Evolutionary conservation across 2,888 invertebrate genomes (phyloP).

Genomic region (Eupithecia pulchellata): DNA sequence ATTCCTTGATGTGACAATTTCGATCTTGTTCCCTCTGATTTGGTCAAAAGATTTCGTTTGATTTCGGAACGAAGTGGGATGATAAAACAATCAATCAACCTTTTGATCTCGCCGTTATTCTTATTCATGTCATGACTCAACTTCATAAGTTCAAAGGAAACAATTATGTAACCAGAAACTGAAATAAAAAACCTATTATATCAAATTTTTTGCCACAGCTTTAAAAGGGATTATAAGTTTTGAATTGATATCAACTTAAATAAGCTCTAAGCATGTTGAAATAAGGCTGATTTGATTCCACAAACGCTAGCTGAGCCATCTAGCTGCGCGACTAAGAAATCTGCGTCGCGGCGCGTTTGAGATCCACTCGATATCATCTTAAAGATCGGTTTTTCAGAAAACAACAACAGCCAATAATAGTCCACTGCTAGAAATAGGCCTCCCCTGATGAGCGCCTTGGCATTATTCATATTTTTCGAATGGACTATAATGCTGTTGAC

Average conservation of each 20-base stretch:
- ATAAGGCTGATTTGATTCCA: too few species aligned
- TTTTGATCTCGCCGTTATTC: not conserved
- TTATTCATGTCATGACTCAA: not conserved
- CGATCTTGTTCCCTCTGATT: not conserved
- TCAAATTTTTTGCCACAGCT: too few species aligned
- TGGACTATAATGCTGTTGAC: too few species aligned
- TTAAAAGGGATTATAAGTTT: not conserved
- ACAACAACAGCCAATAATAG: too few species aligned
- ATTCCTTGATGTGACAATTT: not conserved
- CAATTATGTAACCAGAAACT: not conserved
- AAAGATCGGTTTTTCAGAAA: not conserved
- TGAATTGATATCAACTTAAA: not conserved
- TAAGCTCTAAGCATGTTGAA: too few species aligned
- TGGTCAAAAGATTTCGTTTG: not conserved
- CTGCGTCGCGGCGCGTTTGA: too few species aligned
- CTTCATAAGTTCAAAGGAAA: not conserved
- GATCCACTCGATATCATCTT: not conserved
- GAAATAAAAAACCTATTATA: not conserved
- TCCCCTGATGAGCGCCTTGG: too few species aligned
- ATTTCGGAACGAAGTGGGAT: not conserved
- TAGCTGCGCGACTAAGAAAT: too few species aligned
- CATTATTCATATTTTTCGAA: too few species aligned
- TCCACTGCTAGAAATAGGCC: too few species aligned
- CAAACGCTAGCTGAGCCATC: too few species aligned
- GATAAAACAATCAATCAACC: not conserved